Conservation (phyloP, 1,140 invertebrate genomes). For the Holotrichia oblita region DNA sequence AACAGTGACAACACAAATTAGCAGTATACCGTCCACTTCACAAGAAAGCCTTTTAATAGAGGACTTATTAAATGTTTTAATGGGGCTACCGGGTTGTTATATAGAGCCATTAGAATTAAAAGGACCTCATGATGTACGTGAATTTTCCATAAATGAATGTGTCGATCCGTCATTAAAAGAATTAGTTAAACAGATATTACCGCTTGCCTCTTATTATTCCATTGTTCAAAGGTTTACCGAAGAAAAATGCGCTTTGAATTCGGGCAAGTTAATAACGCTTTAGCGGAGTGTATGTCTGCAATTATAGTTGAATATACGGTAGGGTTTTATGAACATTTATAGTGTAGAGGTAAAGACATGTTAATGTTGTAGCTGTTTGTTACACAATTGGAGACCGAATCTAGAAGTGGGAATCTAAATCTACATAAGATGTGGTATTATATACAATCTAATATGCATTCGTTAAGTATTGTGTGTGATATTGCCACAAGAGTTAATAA, state of each 20-base stretch:
- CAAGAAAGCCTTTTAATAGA: slow-evolving; percentile 88
- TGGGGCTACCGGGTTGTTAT: slow-evolving; percentile 78
- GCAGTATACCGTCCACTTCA: slow-evolving; percentile 69
- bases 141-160: slow-evolving; percentile 65
- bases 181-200: slow-evolving; percentile 83
- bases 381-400: slow-evolving; percentile 85
- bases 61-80: slow-evolving; percentile 85
- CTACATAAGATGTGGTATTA: slow-evolving; percentile 93
- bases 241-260: slow-evolving; percentile 77
- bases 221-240: slow-evolving; percentile 87
- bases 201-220: slow-evolving; percentile 87
- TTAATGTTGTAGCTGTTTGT: slow-evolving; percentile 74
- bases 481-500: slow-evolving; percentile 81
- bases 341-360: slow-evolving; percentile 43
- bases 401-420: slow-evolving; percentile 77
- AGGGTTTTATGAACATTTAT: slow-evolving; percentile 51
- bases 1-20: slow-evolving; percentile 47
- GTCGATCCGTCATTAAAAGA: slow-evolving; percentile 77
- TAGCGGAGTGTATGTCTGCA: slow-evolving; percentile 81
- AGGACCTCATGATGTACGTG: slow-evolving; percentile 61
- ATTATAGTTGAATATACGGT: slow-evolving; percentile 84
- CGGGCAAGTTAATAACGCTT: slow-evolving; percentile 91
- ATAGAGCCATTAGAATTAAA: slow-evolving; percentile 61
- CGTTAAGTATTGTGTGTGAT: slow-evolving; percentile 83
- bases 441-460: slow-evolving; percentile 83